Conservation (phyloP, 2,113 vertebrate genomes). For the Eclectus roratus region DNA sequence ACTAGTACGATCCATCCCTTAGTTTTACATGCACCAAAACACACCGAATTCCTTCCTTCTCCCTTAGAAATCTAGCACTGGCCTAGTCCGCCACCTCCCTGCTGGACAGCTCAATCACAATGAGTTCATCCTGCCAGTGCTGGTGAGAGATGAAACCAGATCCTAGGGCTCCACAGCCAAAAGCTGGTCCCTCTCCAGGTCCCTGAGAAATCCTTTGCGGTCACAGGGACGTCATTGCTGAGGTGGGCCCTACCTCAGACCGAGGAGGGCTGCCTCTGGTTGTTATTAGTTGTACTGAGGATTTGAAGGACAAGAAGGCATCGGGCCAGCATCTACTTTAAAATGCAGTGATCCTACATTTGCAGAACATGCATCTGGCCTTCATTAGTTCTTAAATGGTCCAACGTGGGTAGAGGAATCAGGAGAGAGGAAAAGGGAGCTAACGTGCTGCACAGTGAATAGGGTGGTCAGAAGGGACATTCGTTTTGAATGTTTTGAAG, state of each 20-base stretch:
- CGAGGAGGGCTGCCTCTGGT: constrained; percentile 37
- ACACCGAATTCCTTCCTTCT: background rate
- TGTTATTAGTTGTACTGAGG: constrained; percentile 62
- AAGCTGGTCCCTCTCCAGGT: constrained; percentile 44
- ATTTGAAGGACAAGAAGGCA: constrained; percentile 41
- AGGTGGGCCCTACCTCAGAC: constrained; percentile 60
- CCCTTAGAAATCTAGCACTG: background rate
- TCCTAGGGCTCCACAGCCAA: background rate
- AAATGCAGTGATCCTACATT: constrained; percentile 37
- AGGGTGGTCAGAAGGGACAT: background rate
- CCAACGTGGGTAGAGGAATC: constrained; percentile 31
- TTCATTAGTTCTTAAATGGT: constrained; percentile 62
- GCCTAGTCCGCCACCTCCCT: background rate
- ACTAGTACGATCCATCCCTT: background rate
- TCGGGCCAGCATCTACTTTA: constrained; percentile 51
- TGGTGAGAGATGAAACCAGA: constrained; percentile 52
- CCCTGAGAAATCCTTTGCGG: constrained; percentile 42
- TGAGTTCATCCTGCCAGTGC: background rate
- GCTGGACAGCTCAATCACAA: constrained; percentile 48
- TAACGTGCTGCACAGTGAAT: background rate
- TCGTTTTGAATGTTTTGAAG: background rate
- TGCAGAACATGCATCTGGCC: constrained; percentile 57
- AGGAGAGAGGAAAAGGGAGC: background rate
- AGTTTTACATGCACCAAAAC: constrained; percentile 34
- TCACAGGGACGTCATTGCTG: constrained; percentile 29